Base-by-base conservation (phyloP, 2,113 vertebrate species). In the Psephotus haematonotus region DNA sequence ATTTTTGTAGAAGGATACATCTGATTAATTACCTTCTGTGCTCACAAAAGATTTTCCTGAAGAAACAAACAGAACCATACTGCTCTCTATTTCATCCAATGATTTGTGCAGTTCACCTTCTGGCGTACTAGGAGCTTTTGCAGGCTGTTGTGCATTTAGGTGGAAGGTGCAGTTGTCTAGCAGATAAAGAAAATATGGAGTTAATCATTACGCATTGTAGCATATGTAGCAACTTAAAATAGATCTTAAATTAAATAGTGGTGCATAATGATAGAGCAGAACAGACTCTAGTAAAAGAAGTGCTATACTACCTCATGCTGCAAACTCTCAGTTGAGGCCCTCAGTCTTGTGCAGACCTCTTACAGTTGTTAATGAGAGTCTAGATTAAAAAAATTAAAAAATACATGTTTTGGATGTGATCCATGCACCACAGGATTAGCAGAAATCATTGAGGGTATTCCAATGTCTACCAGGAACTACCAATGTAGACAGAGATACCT, bases 51-150 rank as follows among this genome's bases (percentile, higher is more conserved):
- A 53, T 25, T 70, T 90, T 90, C 96, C 96, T 22, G 79, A 39
- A 50, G 97, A 97, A 90, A 94, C 93, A 50, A 97, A 94, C 33
- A 97, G 62, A 70, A 62, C 64, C 93, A 65, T 72, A 75, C 96
- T 65, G 31, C 90, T 71, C 33, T 97, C 94, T 62, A 82, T 47
- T 59, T 96, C 82, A 6, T 95, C 95, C 96, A 92, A 95, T 1
- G 94, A 79, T 31, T 93, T 39, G 43, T 87, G 35, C 17, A 27
- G 77, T 17, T 94, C 82, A 46, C 97, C 46, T 7, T 44, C 55
- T 13, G 69, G 27, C 9, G 82, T 82, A 16, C 90, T 92, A 16
- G 97, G 71, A 50, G 44, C 31, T 43, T 74, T 65, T 50, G 97
- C 95, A 44, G 95, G 88, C 16, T 87, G 85, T 11, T 78, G 41